Evolutionary conservation across 2,797 vertebrate species (phyloP).

Genomic region (Arrhamphus sclerolepis): DNA sequence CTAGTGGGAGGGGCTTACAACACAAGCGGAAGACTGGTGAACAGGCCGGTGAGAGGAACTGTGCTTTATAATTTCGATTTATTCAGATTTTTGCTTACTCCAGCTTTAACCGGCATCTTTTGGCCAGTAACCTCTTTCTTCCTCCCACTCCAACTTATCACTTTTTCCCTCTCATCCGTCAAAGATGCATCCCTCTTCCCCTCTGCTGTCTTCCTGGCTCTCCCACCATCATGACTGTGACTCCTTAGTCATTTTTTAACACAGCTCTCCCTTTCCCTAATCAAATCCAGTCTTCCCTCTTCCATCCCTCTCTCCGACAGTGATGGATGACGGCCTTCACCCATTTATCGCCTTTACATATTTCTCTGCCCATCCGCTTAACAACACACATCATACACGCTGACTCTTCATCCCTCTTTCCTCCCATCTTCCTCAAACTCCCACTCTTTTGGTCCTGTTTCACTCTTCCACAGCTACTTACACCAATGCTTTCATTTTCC

Average conservation of each 20-base stretch:
- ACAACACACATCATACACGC: conserved; percentile 54
- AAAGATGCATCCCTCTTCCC: background rate
- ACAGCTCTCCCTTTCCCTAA: conserved; percentile 47
- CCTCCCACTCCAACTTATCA: conserved; percentile 8
- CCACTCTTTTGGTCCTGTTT: background rate
- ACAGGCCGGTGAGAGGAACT: background rate
- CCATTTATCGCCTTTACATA: conserved; percentile 75
- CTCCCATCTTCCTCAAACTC: conserved; percentile 23
- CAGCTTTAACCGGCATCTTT: background rate
- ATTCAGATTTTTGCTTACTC: background rate
- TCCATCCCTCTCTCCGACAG: conserved; percentile 59
- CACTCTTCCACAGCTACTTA: conserved; percentile 22
- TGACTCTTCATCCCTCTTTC: conserved; percentile 41
- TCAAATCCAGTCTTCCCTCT: conserved; percentile 59
- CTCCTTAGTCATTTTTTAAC: conserved; percentile 40
- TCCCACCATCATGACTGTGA: conserved; percentile 6
- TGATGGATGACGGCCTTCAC: conserved; percentile 73
- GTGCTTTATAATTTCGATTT: background rate
- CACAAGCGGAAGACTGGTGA: background rate
- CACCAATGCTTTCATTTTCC: conserved; percentile 20
- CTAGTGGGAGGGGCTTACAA: background rate
- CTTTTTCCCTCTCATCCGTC: conserved; percentile 20
- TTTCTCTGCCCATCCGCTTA: conserved; percentile 72
- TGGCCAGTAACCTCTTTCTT: conserved; percentile 1
- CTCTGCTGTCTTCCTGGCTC: background rate